Conservation (phyloP, 2,888 invertebrate genomes). For the Epinotia brunnichana region DNA sequence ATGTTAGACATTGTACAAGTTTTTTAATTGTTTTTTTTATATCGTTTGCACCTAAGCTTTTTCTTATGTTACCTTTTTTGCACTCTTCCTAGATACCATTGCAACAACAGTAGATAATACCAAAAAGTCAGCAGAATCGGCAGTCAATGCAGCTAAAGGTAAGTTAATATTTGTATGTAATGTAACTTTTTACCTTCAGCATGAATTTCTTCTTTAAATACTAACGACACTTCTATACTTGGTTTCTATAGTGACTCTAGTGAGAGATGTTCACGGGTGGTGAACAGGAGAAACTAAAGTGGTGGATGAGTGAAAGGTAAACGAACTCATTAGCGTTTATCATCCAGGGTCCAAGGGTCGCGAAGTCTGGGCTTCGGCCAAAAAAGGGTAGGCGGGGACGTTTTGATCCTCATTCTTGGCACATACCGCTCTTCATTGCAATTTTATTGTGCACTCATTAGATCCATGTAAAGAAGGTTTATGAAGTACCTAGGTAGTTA, state of each 20-base stretch:
- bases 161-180: conserved; percentile 45
- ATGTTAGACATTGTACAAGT: conserved; percentile 15
- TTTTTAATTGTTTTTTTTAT: background rate
- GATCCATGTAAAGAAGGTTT: background rate
- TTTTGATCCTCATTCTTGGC: conserved; percentile 32
- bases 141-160: conserved; percentile 76
- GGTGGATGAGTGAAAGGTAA: conserved; percentile 41
- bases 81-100: conserved; percentile 67
- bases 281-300: conserved; percentile 30
- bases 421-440: conserved; percentile 19
- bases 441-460: conserved; percentile 19
- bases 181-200: background rate
- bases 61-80: conserved; percentile 44
- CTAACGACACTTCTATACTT: conserved; percentile 31
- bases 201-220: conserved; percentile 18
- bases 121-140: conserved; percentile 77
- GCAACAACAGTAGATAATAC: conserved; percentile 74
- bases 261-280: conserved; percentile 20
- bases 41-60: conserved; percentile 16
- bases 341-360: conserved; percentile 3
- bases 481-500: background rate
- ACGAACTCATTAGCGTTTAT: conserved; percentile 15
- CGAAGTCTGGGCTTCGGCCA: conserved; percentile 26
- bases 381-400: conserved; percentile 30
- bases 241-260: conserved; percentile 22